Percentiles rank a stretch among this genome's conserved stretches.
Evolutionary conservation across 2,113 vertebrate genomes (phyloP).

Genomic region (Platichthys stellatus): DNA sequence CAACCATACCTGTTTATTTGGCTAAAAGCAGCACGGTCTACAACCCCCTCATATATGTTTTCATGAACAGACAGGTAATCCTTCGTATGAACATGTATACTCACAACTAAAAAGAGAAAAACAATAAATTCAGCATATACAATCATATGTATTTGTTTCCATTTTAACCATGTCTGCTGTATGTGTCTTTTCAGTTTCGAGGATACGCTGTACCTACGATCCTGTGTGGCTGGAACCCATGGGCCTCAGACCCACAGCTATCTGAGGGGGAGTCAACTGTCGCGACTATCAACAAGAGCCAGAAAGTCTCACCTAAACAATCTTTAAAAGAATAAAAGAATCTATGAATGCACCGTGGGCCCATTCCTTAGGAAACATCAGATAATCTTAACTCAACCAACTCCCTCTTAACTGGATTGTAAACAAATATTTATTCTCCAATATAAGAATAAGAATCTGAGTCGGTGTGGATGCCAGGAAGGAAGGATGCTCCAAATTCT

Average conservation of each 20-base stretch:
- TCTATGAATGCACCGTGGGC: background rate
- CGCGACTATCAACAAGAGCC: constrained; percentile 45
- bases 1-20: constrained; percentile 71
- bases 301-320: constrained; percentile 51
- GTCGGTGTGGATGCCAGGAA: background rate
- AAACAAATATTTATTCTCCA: background rate
- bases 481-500: background rate
- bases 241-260: constrained; percentile 46
- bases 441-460: background rate
- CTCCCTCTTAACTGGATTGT: background rate
- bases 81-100: background rate
- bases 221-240: constrained; percentile 67
- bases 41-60: constrained; percentile 80
- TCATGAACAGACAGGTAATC: constrained; percentile 82
- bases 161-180: background rate
- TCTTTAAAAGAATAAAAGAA: constrained; percentile 43
- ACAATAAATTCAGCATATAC: background rate
- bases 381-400: background rate
- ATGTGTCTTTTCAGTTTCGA: constrained; percentile 63
- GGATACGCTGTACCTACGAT: constrained; percentile 58
- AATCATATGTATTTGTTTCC: background rate
- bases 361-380: background rate
- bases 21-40: constrained; percentile 79
- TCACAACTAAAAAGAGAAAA: background rate
- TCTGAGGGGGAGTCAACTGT: constrained; percentile 55